These are phyloP conservation scores for Mola mola DNA, from an alignment of 2,113 vertebrate genomes.

Conservation along the genomic window DNA sequence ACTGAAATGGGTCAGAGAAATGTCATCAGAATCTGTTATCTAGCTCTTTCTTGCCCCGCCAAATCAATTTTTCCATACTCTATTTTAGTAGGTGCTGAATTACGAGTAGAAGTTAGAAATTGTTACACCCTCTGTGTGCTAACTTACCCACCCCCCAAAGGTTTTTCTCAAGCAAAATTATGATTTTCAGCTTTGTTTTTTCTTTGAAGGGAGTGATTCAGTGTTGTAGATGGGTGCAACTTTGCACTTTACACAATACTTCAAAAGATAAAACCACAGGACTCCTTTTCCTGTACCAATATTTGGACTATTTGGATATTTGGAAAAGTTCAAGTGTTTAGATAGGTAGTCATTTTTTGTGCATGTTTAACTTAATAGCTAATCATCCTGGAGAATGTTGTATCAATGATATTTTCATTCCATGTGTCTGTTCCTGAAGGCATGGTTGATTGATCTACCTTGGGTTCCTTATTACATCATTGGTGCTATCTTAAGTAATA, in stretches of 20 bases:
- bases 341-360: too few species aligned
- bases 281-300: too few species aligned
- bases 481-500: not conserved
- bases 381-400: not conserved
- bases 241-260: too few species aligned
- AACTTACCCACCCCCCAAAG: slow-evolving; percentile 20
- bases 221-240: not conserved
- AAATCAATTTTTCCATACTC: slow-evolving; percentile 16
- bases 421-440: slow-evolving; percentile 1
- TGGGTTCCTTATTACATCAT: not conserved
- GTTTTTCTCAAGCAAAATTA: not conserved
- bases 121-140: not conserved
- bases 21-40: not conserved
- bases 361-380: too few species aligned
- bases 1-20: slow-evolving; percentile 15
- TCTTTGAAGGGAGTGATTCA: too few species aligned
- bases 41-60: not conserved
- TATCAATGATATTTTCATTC: not conserved
- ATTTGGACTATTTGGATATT: too few species aligned
- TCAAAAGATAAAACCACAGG: too few species aligned
- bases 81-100: slow-evolving; percentile 5
- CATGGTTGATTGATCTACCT: not conserved
- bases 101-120: not conserved
- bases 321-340: too few species aligned
- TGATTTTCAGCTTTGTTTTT: slow-evolving; percentile 1